phyloP scores from a whole-genome alignment of 2,797 vertebrate genomes.

The Poeciliopsis paucimaculata region DNA sequence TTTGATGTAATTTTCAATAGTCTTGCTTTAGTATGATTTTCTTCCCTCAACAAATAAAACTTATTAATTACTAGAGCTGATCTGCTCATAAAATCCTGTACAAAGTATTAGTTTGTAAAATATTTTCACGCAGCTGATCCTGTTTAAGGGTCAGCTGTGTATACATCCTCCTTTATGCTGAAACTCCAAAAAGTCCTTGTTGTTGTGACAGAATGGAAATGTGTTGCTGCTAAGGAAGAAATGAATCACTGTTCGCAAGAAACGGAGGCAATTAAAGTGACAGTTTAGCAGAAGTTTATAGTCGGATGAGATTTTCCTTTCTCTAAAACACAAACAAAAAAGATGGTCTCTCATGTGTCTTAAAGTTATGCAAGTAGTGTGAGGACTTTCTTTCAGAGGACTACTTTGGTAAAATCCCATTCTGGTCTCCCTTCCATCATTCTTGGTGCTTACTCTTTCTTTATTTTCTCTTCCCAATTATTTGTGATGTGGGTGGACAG shows the following conservation, averaged over 20 bases:
- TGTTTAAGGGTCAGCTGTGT: constrained; percentile 10
- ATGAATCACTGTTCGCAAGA: constrained; percentile 11
- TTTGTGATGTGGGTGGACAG: not conserved
- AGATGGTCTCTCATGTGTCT: not conserved
- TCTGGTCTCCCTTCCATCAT: not conserved
- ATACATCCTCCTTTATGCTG: not conserved
- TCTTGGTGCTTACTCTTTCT: not conserved
- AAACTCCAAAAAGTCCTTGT: constrained; percentile 12
- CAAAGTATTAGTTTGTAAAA: not conserved
- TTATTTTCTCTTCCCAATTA: not conserved
- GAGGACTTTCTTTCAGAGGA: not conserved
- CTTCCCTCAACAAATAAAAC: not conserved
- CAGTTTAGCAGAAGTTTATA: not conserved
- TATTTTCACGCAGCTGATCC: not conserved
- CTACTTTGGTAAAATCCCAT: not conserved
- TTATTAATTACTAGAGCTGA: not conserved
- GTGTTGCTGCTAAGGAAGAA: constrained; percentile 28
- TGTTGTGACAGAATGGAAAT: constrained; percentile 38
- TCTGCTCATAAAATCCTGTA: not conserved
- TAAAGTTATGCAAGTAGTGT: not conserved
- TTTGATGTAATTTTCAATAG: not conserved
- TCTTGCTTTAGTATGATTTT: not conserved
- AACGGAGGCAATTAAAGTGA: not conserved
- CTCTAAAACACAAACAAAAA: not conserved
- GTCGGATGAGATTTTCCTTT: not conserved